Evolutionary conservation across 37 sponge, comb jelly and placozoan genomes (phyloP), one percentile per base, ranked within the genome.

Genomic region (Hexactinellida sp.): DNA sequence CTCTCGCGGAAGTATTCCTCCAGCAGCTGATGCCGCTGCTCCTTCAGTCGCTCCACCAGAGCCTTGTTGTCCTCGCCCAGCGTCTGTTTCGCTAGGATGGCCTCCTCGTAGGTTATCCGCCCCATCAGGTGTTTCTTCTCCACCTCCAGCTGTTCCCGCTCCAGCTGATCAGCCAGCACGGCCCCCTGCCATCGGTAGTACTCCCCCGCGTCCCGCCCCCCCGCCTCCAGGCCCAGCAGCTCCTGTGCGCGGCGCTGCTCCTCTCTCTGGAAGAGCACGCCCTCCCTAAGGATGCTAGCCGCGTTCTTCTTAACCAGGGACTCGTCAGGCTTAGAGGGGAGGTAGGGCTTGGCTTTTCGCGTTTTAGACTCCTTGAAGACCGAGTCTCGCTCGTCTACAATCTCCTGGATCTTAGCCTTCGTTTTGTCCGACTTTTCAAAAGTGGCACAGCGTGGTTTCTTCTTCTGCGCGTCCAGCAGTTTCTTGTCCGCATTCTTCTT

Each of bases 211-310:
- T 95, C 98, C 32, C 71, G 90, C 54, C 88, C 83, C 0, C 96
- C 95, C n/a, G 94, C 92, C 87, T 93, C 92, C 39, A 95, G 85
- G 30, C 84, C 86, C 38, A 92, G 91, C 55, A 93, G 38, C 13
- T 63, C 76, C 86, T 90, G 91, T 71, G 90, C 63, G 41, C 92
- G 84, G 37, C 90, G 91, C 36, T 95, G 89, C 83, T 95, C 95
- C 55, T 88, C 86, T 54, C 85, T 90, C 38, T 89, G 90, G 36
- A 93, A 86, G 32, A 98, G 54, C n/a, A 94, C 92, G 32, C 96
- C 99, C 83, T 93, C 96, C 82, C 99, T 90, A 84, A 95, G 82
- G 38, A 98, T 95, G 55, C 96, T 91, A 7, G 96, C 94, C n/a
- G 95, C 86, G 88, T 93, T 98, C 82, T 94, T 82, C 86, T 98